phyloP scores from a whole-genome alignment of 2,113 vertebrate genomes.

The Phocoena sinus region DNA sequence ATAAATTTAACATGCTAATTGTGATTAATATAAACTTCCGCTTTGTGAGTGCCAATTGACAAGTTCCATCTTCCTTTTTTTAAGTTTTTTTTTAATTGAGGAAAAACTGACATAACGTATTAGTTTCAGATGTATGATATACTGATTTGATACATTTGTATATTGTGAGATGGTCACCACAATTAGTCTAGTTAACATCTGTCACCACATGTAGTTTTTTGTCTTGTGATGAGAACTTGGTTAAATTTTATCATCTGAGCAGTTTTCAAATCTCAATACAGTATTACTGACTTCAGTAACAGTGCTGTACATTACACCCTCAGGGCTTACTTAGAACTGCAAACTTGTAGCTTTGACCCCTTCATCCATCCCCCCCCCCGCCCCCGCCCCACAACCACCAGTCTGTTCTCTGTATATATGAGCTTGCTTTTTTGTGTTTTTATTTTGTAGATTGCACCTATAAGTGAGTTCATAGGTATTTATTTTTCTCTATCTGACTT shows the following conservation, averaged over 20 bases:
- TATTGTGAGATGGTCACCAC: too few relatives aligned
- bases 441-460: neutral
- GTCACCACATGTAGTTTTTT: neutral
- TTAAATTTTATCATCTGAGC: neutral
- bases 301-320: rapidly evolving
- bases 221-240: neutral
- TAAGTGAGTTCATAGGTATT: neutral
- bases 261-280: neutral
- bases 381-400: neutral
- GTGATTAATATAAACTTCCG: neutral
- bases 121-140: neutral
- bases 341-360: neutral
- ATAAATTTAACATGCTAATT: neutral
- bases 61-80: neutral
- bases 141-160: neutral
- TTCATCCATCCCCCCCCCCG: neutral
- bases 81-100: neutral
- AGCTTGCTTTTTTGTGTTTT: neutral
- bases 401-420: neutral
- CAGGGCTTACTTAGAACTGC: neutral
- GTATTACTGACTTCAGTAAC: neutral
- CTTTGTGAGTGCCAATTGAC: neutral
- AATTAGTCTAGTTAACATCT: too few relatives aligned
- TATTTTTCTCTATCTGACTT: neutral
- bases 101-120: neutral